Percentiles rank a stretch among this genome's conserved stretches.
These are phyloP conservation scores for Pseudomugil gertrudae DNA, from an alignment of 2,797 vertebrate genomes.

Conservation along the genomic window DNA sequence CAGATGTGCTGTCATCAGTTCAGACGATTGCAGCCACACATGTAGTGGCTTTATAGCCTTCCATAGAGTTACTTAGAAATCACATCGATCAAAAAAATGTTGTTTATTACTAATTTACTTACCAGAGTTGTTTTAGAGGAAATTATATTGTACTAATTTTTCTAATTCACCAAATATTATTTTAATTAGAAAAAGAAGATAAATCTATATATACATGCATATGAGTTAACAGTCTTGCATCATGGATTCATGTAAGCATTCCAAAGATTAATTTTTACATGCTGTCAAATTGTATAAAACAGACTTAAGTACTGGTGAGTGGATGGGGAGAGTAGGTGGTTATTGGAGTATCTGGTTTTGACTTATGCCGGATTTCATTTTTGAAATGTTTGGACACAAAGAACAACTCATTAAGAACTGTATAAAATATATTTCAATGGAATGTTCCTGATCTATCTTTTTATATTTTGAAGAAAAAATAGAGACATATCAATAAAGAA, in stretches of 20 bases:
- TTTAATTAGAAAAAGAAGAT: conserved; percentile 60
- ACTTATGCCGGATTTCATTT: conserved; percentile 81
- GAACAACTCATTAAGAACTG: conserved; percentile 79
- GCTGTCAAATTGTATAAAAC: conserved; percentile 71
- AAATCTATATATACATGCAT: conserved; percentile 42
- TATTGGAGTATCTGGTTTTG: conserved; percentile 72
- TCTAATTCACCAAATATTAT: conserved; percentile 55
- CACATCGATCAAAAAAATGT: conserved; percentile 43
- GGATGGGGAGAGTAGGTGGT: conserved; percentile 69
- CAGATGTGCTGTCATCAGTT: conserved; percentile 67
- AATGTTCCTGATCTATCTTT: conserved; percentile 85
- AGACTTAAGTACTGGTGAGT: conserved; percentile 77
- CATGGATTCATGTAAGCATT: conserved; percentile 63
- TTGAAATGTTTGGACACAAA: conserved; percentile 81
- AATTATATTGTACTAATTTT: conserved; percentile 60
- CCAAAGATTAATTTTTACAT: conserved; percentile 77
- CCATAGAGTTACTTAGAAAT: conserved; percentile 70
- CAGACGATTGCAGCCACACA: conserved; percentile 60
- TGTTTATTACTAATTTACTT: conserved; percentile 64
- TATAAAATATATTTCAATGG: conserved; percentile 85
- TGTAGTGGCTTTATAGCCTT: conserved; percentile 66
- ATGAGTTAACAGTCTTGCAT: conserved; percentile 45
- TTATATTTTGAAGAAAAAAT: conserved; percentile 84
- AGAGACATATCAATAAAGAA: conserved; percentile 84
- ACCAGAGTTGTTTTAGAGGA: conserved; percentile 62